Evolutionary conservation across 2,888 invertebrate genomes (phyloP).

Genomic region (Trachelus troglodyta): DNA sequence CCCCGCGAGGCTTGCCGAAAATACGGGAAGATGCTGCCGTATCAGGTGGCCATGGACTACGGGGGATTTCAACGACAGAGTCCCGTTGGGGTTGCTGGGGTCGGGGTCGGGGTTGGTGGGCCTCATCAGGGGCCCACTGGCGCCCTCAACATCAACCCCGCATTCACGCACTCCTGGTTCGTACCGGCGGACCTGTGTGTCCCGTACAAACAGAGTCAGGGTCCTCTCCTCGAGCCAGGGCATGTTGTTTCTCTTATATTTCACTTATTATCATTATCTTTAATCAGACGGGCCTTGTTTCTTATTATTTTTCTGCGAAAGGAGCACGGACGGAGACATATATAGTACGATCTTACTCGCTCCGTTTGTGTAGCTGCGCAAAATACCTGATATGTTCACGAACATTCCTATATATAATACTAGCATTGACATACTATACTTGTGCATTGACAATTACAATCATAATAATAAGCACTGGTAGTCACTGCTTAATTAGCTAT

Average conservation of each 20-base stretch:
- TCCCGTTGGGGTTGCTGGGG: constrained; percentile 62
- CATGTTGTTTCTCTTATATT: constrained; percentile 76
- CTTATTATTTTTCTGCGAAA: neutral
- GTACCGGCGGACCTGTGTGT: constrained; percentile 94
- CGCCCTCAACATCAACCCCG: constrained; percentile 76
- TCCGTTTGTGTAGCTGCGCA: neutral
- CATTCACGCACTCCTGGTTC: constrained; percentile 96
- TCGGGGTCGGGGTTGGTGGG: constrained; percentile 55
- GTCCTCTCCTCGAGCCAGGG: constrained; percentile 92
- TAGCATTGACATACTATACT: neutral
- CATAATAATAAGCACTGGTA: neutral
- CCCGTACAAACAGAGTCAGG: constrained; percentile 83
- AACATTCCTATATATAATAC: neutral
- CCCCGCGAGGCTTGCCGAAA: neutral
- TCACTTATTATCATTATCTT: constrained; percentile 41
- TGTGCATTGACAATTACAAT: neutral
- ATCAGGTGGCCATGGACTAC: constrained; percentile 87
- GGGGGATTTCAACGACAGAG: constrained; percentile 69
- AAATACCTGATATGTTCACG: neutral
- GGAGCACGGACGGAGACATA: neutral
- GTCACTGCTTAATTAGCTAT: neutral
- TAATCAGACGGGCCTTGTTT: neutral
- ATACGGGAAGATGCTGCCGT: constrained; percentile 77
- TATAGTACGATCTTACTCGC: neutral
- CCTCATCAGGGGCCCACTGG: constrained; percentile 90